phyloP scores from a whole-genome alignment of 2,797 vertebrate genomes.

The Allobates femoralis region DNA sequence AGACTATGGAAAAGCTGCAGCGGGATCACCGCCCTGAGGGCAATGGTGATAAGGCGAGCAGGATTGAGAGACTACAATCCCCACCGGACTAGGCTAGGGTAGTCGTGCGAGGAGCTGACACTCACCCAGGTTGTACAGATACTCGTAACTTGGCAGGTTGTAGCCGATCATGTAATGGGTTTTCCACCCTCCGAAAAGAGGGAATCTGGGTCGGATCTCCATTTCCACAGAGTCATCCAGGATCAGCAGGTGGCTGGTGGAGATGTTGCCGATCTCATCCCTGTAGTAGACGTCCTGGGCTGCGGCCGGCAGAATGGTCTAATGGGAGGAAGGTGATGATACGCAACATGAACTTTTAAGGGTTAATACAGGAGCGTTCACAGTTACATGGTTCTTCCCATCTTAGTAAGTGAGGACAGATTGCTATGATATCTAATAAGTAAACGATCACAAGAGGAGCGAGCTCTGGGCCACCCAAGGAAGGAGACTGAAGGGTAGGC shows the following conservation, averaged over 20 bases:
- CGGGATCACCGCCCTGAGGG: no score
- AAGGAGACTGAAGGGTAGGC: no score
- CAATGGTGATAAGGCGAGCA: neutral
- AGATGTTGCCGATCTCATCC: constrained; percentile 98
- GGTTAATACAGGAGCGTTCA: no score
- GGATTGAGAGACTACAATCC: neutral
- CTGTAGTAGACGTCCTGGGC: constrained; percentile 98
- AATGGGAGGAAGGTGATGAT: constrained; percentile 41
- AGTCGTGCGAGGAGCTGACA: neutral
- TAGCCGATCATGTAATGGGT: constrained; percentile 97
- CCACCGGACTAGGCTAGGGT: neutral
- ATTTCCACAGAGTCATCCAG: constrained; percentile 98
- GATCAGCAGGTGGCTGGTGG: constrained; percentile 94
- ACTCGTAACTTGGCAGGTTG: constrained; percentile 98
- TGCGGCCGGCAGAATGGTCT: constrained; percentile 99
- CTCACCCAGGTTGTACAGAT: constrained; percentile 95
- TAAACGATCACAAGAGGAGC: no score
- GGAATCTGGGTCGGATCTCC: constrained; percentile 95
- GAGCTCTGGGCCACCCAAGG: no score
- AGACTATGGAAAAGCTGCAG: neutral
- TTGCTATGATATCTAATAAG: no score
- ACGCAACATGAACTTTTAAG: no score
- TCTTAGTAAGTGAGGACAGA: no score
- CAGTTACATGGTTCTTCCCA: no score
- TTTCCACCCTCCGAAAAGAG: constrained; percentile 98